These are phyloP conservation scores for Embidobia sp. DNA, from an alignment of 2,888 invertebrate species.

Conservation along the genomic window DNA sequence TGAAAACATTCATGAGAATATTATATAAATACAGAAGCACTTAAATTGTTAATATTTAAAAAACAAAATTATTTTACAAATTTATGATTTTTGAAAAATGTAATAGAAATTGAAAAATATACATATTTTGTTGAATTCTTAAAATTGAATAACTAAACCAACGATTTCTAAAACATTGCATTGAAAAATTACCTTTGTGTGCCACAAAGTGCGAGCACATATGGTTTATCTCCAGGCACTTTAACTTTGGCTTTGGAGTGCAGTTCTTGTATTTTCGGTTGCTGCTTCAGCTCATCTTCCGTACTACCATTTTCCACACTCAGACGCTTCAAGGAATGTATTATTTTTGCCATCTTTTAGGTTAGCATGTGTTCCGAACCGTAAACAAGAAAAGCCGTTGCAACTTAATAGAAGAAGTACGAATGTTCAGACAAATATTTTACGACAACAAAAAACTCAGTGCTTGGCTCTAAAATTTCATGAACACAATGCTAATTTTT, in stretches of 20 bases:
- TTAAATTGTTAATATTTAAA: too few species aligned
- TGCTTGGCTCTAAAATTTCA: too few species aligned
- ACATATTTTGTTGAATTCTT: too few species aligned
- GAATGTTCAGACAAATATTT: too few species aligned
- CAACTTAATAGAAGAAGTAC: too few species aligned
- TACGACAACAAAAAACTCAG: too few species aligned
- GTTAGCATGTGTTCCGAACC: slow-evolving; percentile 5
- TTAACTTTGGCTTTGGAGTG: slow-evolving; percentile 81
- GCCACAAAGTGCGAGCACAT: slow-evolving; percentile 84
- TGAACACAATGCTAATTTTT: too few species aligned
- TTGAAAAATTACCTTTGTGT: slow-evolving; percentile 82
- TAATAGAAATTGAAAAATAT: too few species aligned
- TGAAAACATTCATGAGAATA: too few species aligned
- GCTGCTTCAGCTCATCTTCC: slow-evolving; percentile 24
- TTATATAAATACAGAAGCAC: too few species aligned
- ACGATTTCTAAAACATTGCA: neutral
- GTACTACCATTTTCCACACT: slow-evolving; percentile 68
- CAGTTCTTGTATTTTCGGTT: slow-evolving; percentile 67
- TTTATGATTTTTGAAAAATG: too few species aligned
- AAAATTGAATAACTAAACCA: slow-evolving; percentile 46
- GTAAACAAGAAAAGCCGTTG: neutral
- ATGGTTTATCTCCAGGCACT: slow-evolving; percentile 83
- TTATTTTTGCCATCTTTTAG: slow-evolving; percentile 72
- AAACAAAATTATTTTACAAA: too few species aligned
- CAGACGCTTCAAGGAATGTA: slow-evolving; percentile 71